These are phyloP conservation scores for Phrixothrix hirtus DNA, from an alignment of 2,888 invertebrate genomes.

Conservation along the genomic window DNA sequence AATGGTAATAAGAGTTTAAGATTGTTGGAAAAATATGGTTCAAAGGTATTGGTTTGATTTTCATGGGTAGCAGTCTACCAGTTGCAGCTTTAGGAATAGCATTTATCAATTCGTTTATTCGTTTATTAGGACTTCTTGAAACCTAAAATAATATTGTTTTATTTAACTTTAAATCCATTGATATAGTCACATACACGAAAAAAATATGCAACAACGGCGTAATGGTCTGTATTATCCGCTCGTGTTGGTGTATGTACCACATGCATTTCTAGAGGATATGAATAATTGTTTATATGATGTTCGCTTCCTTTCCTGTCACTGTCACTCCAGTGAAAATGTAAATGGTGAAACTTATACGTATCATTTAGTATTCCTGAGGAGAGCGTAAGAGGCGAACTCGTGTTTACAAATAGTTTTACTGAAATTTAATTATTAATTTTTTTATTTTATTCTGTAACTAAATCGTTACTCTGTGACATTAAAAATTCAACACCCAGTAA, in stretches of 20 bases:
- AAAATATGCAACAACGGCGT: slow-evolving; percentile 11
- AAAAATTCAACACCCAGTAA: no score
- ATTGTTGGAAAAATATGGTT: not conserved
- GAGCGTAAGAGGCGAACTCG: not conserved
- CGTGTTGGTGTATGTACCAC: slow-evolving; percentile 9
- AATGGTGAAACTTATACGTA: slow-evolving; percentile 12
- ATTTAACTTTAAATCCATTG: not conserved
- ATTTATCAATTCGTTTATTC: slow-evolving; percentile 10
- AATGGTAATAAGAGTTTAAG: slow-evolving; percentile 11
- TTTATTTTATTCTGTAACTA: no score
- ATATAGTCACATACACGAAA: slow-evolving; percentile 15
- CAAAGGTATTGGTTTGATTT: slow-evolving; percentile 7
- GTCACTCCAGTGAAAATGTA: slow-evolving; percentile 25
- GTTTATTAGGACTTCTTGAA: slow-evolving; percentile 5
- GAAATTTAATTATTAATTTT: no score
- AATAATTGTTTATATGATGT: slow-evolving; percentile 9
- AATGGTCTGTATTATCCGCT: slow-evolving; percentile 5
- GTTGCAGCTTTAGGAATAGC: slow-evolving; percentile 1
- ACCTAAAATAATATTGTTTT: slow-evolving; percentile 8
- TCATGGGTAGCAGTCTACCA: not conserved
- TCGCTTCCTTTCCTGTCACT: slow-evolving; percentile 15
- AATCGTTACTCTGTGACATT: no score
- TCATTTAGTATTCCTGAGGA: slow-evolving; percentile 7
- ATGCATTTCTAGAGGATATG: slow-evolving; percentile 24
- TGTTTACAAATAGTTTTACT: slow-evolving; percentile 7